Base-by-base conservation (phyloP, 2,888 invertebrate species). In the Lithosia quadra region DNA sequence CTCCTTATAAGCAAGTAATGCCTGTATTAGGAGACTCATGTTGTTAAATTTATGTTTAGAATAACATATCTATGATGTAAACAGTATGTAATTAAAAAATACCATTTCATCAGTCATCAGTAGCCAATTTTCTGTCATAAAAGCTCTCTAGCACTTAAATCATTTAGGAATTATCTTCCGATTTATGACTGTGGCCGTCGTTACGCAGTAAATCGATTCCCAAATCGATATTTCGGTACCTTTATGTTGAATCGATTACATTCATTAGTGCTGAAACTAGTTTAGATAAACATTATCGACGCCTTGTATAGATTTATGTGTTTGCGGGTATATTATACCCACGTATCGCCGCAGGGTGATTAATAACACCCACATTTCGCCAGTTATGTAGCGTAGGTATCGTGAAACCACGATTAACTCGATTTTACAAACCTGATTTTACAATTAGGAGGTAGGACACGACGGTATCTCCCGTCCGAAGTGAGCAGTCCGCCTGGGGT, bases 201-300 rank as follows among this genome's bases (percentile, higher is more conserved):
- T 65, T 71, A 72, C 22, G 28, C 66, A 57, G 62, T 56, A 70
- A 80, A 81, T 78, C 75, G 72, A 75, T 69, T 70, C 33, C 15
- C 1, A 68, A 76, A 78, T 76, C 72, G 73, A 74, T 73, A 74
- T 72, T 68, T 70, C 72, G 69, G 69, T 58, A 63, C 28, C 53
- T 63, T 58, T 65, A 58, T 39, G 55, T 28, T 55, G 58, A 68
- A 68, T 68, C 43, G 58, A 68, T 63, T 63, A 55, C 11, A 67
- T 63, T 70, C 53, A 60, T 67, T 62, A 55, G 34, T 39, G 15
- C 10, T 39, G 61, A 77, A 77, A 58, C 80, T 62, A 59, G 80
- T 73, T 70, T 61, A 10, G 53, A 39, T 61, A 66, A 67, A 68
- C 65, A 72, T 69, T 65, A 33, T 22, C 28, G 5, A 59, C 28